Evolutionary conservation across 2,113 vertebrate species (phyloP).

Genomic region (Trogon surrucura): DNA sequence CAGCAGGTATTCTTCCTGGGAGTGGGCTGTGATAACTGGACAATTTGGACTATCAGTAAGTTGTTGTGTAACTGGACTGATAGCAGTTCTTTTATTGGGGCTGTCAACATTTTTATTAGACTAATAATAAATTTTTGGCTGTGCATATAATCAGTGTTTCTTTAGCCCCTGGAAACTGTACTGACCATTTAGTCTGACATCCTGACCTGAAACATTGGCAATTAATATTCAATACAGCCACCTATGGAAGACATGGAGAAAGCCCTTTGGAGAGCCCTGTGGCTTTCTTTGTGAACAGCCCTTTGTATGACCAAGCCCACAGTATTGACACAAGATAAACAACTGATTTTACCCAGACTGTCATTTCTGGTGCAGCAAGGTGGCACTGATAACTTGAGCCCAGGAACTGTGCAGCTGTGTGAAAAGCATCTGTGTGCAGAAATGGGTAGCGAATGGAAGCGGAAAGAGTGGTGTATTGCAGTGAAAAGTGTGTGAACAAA

Average conservation of each 20-base stretch:
- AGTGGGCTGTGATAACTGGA: background rate
- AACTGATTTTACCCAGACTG: background rate
- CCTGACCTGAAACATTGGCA: background rate
- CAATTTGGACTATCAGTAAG: background rate
- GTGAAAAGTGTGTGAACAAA: background rate
- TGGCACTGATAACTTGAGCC: background rate
- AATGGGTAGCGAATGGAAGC: background rate
- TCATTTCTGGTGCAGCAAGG: background rate
- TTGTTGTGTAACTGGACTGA: background rate
- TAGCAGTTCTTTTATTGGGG: background rate
- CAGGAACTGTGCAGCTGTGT: background rate
- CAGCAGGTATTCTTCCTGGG: background rate
- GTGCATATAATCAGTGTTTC: background rate
- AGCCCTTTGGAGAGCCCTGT: background rate
- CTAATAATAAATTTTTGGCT: background rate
- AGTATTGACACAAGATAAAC: background rate
- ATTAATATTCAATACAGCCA: background rate
- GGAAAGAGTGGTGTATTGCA: background rate
- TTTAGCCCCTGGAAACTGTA: background rate
- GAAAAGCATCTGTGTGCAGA: background rate
- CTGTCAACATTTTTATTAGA: background rate
- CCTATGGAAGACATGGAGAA: rapidly evolving
- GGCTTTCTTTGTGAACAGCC: background rate
- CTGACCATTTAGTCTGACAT: background rate
- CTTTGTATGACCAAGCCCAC: background rate